These are phyloP conservation scores for Tichodroma muraria DNA, from an alignment of 2,113 vertebrate genomes.

Conservation along the genomic window DNA sequence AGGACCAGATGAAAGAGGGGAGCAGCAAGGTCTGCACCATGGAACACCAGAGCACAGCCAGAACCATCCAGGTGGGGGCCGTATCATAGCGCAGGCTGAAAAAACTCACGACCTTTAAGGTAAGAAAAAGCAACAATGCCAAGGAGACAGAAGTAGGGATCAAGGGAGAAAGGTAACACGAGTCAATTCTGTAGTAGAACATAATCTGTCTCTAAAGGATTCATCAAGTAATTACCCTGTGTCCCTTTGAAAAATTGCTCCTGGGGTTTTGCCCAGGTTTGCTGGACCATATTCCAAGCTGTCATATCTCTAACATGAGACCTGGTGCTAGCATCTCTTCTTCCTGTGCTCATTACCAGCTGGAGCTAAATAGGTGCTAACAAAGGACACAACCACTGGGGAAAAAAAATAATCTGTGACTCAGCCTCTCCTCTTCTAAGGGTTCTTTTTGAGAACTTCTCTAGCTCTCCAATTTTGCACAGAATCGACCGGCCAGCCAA, in stretches of 20 bases:
- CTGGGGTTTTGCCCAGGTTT: neutral
- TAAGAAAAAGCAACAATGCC: neutral
- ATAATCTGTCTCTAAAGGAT: neutral
- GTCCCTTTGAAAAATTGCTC: neutral
- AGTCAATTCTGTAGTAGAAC: neutral
- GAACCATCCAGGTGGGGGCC: slow-evolving; percentile 79
- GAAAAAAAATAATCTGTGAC: neutral
- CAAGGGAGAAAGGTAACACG: neutral
- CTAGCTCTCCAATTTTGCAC: neutral
- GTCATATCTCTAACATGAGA: neutral
- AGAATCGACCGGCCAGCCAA: neutral
- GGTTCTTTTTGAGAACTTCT: slow-evolving; percentile 7
- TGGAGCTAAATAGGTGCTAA: slow-evolving; percentile 8
- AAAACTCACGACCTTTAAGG: slow-evolving; percentile 76
- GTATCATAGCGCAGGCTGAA: slow-evolving; percentile 79
- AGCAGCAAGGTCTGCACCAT: slow-evolving; percentile 80
- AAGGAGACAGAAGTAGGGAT: neutral
- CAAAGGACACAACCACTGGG: neutral
- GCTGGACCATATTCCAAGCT: neutral
- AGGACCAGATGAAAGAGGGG: slow-evolving; percentile 82
- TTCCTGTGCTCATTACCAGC: neutral
- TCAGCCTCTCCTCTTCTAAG: slow-evolving; percentile 16
- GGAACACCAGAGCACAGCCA: slow-evolving; percentile 81
- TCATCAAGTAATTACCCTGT: neutral
- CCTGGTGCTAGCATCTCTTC: neutral